phyloP scores from a whole-genome alignment of 2,797 vertebrate genomes.

The Lemur catta region DNA sequence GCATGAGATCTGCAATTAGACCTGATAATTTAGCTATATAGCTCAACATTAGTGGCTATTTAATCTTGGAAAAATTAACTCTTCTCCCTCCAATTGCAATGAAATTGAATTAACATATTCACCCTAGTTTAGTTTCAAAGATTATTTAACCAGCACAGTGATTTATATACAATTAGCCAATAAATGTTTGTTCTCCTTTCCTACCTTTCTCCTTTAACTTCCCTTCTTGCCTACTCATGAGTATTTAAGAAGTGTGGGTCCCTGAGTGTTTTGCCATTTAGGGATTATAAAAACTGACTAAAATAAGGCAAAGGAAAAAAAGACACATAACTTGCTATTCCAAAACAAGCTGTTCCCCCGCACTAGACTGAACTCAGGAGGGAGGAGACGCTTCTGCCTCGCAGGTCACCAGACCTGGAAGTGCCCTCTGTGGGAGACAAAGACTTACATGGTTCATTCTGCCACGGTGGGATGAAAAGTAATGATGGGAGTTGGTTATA shows the following conservation, averaged over 20 bases:
- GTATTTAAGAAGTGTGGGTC: not conserved
- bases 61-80: not conserved
- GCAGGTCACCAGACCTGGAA: rapidly evolving
- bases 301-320: not conserved
- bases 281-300: not conserved
- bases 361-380: not conserved
- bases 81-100: not conserved
- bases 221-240: not conserved
- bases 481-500: not conserved
- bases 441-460: not conserved
- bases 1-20: not conserved
- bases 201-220: not conserved
- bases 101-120: not conserved
- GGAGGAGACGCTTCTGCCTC: not conserved
- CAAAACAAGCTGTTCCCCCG: not conserved
- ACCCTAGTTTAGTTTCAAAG: not conserved
- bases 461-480: too few species aligned
- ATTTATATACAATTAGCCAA: not conserved
- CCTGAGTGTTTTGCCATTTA: not conserved
- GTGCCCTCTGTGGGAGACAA: not conserved
- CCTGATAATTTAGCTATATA: not conserved
- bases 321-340: not conserved
- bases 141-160: not conserved
- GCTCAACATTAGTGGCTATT: not conserved
- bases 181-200: not conserved